Conservation (phyloP, 2,797 vertebrate genomes). For the Orientallactaga sibirica region DNA sequence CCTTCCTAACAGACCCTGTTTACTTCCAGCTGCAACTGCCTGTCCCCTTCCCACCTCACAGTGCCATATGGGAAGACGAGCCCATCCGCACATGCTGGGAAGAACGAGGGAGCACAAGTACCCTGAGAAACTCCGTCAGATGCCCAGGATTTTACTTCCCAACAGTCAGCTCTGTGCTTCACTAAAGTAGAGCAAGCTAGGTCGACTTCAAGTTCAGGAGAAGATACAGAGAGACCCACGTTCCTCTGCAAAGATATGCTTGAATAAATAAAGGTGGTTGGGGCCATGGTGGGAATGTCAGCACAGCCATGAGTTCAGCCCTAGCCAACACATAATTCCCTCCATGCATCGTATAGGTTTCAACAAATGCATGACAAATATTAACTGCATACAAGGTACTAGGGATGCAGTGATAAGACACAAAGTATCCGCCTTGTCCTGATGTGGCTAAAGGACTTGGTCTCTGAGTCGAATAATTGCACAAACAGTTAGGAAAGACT, state of each 20-base stretch:
- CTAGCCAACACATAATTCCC: background rate
- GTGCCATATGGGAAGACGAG: background rate
- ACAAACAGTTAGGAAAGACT: background rate
- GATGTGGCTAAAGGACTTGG: background rate
- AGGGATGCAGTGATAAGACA: accelerated
- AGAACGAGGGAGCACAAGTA: accelerated
- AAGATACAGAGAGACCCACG: background rate
- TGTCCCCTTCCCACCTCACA: background rate
- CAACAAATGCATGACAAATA: background rate
- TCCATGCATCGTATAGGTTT: background rate
- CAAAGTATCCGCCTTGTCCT: too few species aligned
- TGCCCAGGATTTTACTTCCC: background rate
- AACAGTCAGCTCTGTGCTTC: background rate
- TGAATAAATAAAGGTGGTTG: background rate
- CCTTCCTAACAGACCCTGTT: background rate
- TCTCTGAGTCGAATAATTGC: background rate
- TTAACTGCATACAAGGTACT: accelerated
- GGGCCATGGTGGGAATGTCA: background rate
- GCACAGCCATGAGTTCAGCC: background rate
- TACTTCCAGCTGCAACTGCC: accelerated
- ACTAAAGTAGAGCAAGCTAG: accelerated
- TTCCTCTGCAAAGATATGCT: background rate
- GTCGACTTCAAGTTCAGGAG: too few species aligned
- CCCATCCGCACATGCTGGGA: background rate
- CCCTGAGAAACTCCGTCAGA: too few species aligned